These are phyloP conservation scores for Stomatorhinus ivindoensis DNA, from an alignment of 2,113 vertebrate species.

Conservation along the genomic window DNA sequence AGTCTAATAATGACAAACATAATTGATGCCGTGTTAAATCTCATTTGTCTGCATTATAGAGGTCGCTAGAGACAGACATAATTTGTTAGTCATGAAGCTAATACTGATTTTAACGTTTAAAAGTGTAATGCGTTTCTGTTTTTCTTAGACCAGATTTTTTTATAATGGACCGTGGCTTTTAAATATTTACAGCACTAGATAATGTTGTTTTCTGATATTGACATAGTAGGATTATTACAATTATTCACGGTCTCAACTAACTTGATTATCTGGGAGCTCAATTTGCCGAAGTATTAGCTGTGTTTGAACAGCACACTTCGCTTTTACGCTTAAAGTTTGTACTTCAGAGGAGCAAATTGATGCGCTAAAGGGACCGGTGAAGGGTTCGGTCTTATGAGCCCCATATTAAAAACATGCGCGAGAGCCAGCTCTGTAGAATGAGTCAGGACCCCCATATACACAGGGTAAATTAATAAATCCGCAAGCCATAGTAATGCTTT, in stretches of 20 bases:
- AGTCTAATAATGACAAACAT: slow-evolving; percentile 40
- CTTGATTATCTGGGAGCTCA: slow-evolving; percentile 33
- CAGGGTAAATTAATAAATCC: neutral
- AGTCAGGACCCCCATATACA: neutral
- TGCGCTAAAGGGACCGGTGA: slow-evolving; percentile 23
- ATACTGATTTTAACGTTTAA: slow-evolving; percentile 35
- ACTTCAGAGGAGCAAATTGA: neutral
- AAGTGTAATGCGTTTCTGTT: slow-evolving; percentile 16
- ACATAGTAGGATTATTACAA: slow-evolving; percentile 27
- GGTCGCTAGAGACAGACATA: slow-evolving; percentile 37
- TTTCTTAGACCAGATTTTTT: slow-evolving; percentile 8
- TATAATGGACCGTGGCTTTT: slow-evolving; percentile 28
- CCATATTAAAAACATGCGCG: neutral
- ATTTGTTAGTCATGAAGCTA: slow-evolving; percentile 22
- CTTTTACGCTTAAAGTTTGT: slow-evolving; percentile 14
- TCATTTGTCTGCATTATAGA: slow-evolving; percentile 42
- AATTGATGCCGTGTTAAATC: slow-evolving; percentile 46
- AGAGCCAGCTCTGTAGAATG: neutral
- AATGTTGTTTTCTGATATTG: neutral
- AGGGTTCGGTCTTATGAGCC: neutral
- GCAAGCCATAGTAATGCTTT: neutral
- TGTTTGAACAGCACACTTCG: slow-evolving; percentile 34
- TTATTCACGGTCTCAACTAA: slow-evolving; percentile 32
- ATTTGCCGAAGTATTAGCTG: slow-evolving; percentile 27
- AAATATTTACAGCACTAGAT: slow-evolving; percentile 17